phyloP scores from a whole-genome alignment of 1,140 invertebrate genomes.

The Plutomurus gul region DNA sequence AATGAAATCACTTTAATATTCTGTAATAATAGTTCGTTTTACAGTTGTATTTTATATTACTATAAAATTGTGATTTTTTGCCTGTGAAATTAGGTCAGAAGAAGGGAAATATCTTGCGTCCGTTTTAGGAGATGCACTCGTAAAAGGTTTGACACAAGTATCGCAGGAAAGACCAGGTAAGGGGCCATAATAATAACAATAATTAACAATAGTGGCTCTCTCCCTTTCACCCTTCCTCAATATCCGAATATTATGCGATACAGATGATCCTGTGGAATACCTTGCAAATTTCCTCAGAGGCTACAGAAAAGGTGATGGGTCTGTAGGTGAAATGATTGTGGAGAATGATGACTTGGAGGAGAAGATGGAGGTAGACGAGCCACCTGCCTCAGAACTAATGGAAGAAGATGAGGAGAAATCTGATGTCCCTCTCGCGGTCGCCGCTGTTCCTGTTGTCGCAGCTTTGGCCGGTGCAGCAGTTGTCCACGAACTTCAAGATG shows the following conservation, averaged over 20 bases:
- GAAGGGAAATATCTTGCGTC: constrained; percentile 60
- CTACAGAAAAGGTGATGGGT: constrained; percentile 27
- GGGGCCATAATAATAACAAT: background rate
- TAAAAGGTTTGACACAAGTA: constrained; percentile 83
- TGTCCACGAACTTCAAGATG: background rate
- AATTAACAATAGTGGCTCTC: too few species aligned
- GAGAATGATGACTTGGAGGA: background rate
- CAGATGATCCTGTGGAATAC: constrained; percentile 79
- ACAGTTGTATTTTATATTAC: too few species aligned
- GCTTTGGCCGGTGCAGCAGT: background rate
- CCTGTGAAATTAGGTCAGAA: too few species aligned
- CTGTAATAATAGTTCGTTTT: too few species aligned
- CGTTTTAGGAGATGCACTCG: constrained; percentile 83
- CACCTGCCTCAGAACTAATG: background rate
- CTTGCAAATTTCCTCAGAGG: constrained; percentile 73
- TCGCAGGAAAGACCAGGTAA: constrained; percentile 76
- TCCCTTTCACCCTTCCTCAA: too few species aligned
- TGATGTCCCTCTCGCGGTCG: background rate
- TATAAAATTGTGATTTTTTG: too few species aligned
- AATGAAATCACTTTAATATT: too few species aligned
- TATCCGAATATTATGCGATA: too few species aligned
- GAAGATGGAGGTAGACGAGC: background rate
- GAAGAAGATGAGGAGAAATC: background rate
- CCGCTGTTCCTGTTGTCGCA: background rate
- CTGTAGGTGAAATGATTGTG: background rate